Evolutionary conservation across 2,797 vertebrate genomes (phyloP), one percentile per base, ranked within the genome.

Genomic region (Lateolabrax maculatus): DNA sequence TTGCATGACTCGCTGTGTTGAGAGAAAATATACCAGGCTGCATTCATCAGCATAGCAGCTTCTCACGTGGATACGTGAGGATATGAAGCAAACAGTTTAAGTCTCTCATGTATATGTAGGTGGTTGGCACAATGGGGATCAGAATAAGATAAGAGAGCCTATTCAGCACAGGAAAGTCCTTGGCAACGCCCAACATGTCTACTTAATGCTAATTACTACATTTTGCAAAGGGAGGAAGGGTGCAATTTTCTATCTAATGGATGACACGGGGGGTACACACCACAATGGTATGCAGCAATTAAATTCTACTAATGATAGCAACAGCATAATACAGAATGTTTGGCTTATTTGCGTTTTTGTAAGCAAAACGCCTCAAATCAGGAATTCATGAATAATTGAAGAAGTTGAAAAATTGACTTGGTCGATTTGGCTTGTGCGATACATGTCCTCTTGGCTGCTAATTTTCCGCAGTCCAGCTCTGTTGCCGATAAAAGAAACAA

Each of bases 321-420:
- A 61, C 39, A 66, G 56, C 52, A 36, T 67, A 72, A 84, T 55
- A 60, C 44, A 62, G 71, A 61, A 56, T 77, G 60, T 73, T 68
- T 81, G 60, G 34, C 21, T 77, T 76, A 75, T 82, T 86, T 41
- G 11, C 57, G 65, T 85, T 85, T 89, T 84, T 85, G 57, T 65
- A 68, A 79, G 84, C 73, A 80, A 86, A 91, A 88, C 0, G 56
- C 81, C 81, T 90, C 78, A 82, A 81, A 88, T 81, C 73, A 55
- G n/a, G 52, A 68, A 67, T 43, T 71, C 74, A 88, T 92, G 69
- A 91, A 93, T 92, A 83, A 92, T 92, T 87, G 52, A 92, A 62
- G 21, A 21, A 52, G 70, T 44, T 43, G 19, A 23, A 80, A 84
- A 86, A 90, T 68, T 76, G 66, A 80, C 77, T 84, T 79, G 68